phyloP scores from a whole-genome alignment of 2,113 vertebrate species.

The Bujurquina vittata region DNA sequence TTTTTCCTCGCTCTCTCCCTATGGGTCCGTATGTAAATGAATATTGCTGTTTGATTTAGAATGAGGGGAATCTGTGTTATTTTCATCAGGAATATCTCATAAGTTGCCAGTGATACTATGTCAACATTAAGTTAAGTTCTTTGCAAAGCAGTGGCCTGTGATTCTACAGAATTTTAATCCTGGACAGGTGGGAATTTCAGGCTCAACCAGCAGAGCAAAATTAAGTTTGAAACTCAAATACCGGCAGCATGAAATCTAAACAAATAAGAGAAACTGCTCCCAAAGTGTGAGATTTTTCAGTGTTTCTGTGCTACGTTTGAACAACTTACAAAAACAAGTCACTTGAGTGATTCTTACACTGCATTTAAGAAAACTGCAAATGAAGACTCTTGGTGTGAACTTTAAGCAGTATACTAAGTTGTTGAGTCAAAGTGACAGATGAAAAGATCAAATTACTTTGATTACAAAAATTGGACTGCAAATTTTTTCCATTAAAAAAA shows the following conservation, averaged over 20 bases:
- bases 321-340: not conserved
- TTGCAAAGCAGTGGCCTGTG: not conserved
- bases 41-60: not conserved
- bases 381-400: no score
- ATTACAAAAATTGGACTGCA: not conserved
- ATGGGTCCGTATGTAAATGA: not conserved
- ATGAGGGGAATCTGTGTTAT: not conserved
- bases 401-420: no score
- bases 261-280: not conserved
- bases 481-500: not conserved
- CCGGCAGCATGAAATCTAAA: not conserved
- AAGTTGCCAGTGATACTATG: not conserved
- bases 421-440: no score
- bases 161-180: not conserved
- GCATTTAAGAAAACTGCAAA: no score
- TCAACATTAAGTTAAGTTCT: not conserved
- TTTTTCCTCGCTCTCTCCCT: conserved; percentile 20
- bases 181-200: not conserved
- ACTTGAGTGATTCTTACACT: no score
- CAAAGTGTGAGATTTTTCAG: not conserved
- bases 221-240: not conserved
- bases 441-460: no score
- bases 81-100: not conserved
- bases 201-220: not conserved
- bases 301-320: not conserved